Evolutionary conservation across 2,797 vertebrate species (phyloP).

Genomic region (Anniella stebbinsi): DNA sequence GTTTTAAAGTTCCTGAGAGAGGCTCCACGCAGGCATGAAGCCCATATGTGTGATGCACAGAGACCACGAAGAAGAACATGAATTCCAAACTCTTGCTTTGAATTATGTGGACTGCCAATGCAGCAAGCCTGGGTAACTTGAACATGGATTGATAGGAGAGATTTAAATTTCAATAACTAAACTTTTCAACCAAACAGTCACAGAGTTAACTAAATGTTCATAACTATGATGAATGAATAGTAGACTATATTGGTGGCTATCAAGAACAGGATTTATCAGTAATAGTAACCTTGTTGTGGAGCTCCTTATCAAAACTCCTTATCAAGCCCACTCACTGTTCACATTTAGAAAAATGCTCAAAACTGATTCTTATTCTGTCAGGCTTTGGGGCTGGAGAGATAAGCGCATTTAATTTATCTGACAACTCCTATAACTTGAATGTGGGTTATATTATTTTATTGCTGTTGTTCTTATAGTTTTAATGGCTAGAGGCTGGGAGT

Average conservation of each 20-base stretch:
- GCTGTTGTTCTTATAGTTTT: background rate
- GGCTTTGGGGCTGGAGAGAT: background rate
- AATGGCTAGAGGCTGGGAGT: background rate
- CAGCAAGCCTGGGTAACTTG: background rate
- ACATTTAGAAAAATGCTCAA: background rate
- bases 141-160: background rate
- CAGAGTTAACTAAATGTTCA: background rate
- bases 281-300: background rate
- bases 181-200: background rate
- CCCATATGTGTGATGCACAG: no score
- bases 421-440: conserved; percentile 4
- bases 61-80: no score
- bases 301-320: background rate
- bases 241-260: background rate
- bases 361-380: background rate
- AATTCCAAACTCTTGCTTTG: no score
- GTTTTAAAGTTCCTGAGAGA: no score
- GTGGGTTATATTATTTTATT: background rate
- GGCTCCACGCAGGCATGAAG: no score
- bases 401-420: background rate
- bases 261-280: background rate
- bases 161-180: background rate
- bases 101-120: background rate
- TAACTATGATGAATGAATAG: background rate
- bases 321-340: background rate